A percentile compares a stretch with the other conserved stretches of the same genome.
phyloP scores from a whole-genome alignment of 2,888 invertebrate genomes.

The Pammene aurita region DNA sequence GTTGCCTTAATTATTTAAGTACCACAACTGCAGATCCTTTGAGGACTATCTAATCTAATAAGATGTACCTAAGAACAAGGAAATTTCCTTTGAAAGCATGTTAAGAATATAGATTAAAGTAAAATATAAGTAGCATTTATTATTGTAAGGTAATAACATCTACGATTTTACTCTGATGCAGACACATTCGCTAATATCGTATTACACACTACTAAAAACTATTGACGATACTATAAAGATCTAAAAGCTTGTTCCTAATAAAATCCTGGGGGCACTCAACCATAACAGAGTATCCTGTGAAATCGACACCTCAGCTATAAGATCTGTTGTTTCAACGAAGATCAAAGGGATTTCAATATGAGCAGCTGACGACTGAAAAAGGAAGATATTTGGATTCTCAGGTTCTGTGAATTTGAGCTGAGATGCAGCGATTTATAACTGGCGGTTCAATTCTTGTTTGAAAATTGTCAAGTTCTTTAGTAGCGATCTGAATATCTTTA shows the following conservation, averaged over 20 bases:
- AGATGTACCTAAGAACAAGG: too few relatives aligned
- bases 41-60: too few relatives aligned
- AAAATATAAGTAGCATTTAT: too few relatives aligned
- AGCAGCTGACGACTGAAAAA: constrained; percentile 16
- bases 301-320: constrained; percentile 39
- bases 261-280: constrained; percentile 34
- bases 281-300: constrained; percentile 33
- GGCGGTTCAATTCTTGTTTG: constrained; percentile 20
- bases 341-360: constrained; percentile 33
- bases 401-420: constrained; percentile 14
- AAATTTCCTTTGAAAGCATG: too few relatives aligned
- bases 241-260: constrained; percentile 19
- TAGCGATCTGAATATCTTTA: not conserved
- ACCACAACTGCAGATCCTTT: too few relatives aligned
- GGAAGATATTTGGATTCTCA: constrained; percentile 15
- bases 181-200: too few relatives aligned
- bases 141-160: too few relatives aligned
- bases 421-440: constrained; percentile 9
- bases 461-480: not conserved
- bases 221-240: constrained; percentile 3
- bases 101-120: too few relatives aligned
- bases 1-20: too few relatives aligned
- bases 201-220: not conserved
- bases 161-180: too few relatives aligned
- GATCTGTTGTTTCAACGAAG: constrained; percentile 35